Evolutionary conservation across 2,888 invertebrate species (phyloP).

Genomic region (Drosophila paucipuncta): DNA sequence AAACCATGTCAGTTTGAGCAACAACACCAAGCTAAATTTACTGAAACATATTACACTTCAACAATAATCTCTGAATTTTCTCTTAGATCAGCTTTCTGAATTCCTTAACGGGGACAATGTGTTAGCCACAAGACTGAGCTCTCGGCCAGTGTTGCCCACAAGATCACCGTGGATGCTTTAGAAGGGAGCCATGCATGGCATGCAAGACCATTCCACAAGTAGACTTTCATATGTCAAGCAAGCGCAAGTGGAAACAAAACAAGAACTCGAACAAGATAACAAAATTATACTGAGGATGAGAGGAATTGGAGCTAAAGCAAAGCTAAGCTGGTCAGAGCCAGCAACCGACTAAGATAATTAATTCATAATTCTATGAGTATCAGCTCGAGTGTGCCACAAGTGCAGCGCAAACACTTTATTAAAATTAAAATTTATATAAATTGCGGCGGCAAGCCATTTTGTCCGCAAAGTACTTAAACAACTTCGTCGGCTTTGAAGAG

Average conservation of each 20-base stretch:
- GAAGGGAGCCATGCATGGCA: constrained; percentile 9
- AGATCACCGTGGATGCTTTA: constrained; percentile 29
- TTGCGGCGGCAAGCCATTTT: constrained; percentile 70
- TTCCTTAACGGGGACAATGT: constrained; percentile 23
- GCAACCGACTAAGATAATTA: constrained; percentile 56
- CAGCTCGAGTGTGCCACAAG: constrained; percentile 64
- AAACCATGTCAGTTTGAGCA: neutral
- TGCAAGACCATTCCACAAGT: constrained; percentile 24
- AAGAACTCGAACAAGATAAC: constrained; percentile 2
- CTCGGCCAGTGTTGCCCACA: constrained; percentile 30
- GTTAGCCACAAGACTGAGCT: constrained; percentile 30
- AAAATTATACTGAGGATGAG: neutral
- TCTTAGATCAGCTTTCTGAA: constrained; percentile 10
- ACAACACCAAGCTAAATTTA: neutral
- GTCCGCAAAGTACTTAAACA: constrained; percentile 61
- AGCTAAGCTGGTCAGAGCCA: constrained; percentile 15
- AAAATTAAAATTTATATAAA: constrained; percentile 83
- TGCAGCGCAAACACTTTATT: constrained; percentile 83
- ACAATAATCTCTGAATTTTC: neutral
- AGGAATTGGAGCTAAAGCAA: constrained; percentile 4
- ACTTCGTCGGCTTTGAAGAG: constrained; percentile 42
- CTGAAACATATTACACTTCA: neutral
- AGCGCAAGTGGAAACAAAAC: neutral
- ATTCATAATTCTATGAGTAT: constrained; percentile 65
- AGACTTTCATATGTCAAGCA: constrained; percentile 14